Percentiles rank a stretch among this genome's conserved stretches.
These are phyloP conservation scores for Balaenoptera acutorostrata DNA, from an alignment of 2,113 vertebrate species.

Conservation along the genomic window DNA sequence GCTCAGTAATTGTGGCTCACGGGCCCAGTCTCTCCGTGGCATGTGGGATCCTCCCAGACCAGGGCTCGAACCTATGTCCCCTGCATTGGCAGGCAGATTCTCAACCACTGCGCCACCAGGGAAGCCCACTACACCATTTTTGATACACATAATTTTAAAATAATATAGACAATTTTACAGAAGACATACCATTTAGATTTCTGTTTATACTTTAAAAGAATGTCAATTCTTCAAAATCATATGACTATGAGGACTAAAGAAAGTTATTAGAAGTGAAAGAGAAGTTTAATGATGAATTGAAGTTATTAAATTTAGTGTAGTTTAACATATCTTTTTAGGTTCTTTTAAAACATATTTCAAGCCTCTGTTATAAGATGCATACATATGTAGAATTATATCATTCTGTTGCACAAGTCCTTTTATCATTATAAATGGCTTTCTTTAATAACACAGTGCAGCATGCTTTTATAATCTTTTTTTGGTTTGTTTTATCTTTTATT, in stretches of 20 bases:
- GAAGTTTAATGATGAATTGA: neutral
- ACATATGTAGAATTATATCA: neutral
- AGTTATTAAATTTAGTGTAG: neutral
- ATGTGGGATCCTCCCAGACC: too few relatives aligned
- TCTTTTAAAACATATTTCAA: neutral
- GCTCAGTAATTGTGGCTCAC: too few relatives aligned
- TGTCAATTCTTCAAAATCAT: neutral
- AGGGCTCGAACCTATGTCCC: too few relatives aligned
- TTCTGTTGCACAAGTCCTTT: neutral
- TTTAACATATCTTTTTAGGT: neutral
- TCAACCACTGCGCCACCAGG: too few relatives aligned
- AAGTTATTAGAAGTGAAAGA: neutral
- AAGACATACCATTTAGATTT: neutral
- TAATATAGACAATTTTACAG: neutral
- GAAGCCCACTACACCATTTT: neutral
- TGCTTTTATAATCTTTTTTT: too few relatives aligned
- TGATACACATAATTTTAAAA: neutral
- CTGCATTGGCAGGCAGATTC: too few relatives aligned
- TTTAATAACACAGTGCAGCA: neutral
- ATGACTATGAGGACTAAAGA: neutral
- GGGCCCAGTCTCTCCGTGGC: too few relatives aligned
- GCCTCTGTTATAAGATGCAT: neutral
- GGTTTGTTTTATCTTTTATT: too few relatives aligned
- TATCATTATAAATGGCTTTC: neutral
- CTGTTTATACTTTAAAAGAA: neutral